Base-by-base conservation (phyloP, 2,113 vertebrate genomes). In the Takifugu bimaculatus region DNA sequence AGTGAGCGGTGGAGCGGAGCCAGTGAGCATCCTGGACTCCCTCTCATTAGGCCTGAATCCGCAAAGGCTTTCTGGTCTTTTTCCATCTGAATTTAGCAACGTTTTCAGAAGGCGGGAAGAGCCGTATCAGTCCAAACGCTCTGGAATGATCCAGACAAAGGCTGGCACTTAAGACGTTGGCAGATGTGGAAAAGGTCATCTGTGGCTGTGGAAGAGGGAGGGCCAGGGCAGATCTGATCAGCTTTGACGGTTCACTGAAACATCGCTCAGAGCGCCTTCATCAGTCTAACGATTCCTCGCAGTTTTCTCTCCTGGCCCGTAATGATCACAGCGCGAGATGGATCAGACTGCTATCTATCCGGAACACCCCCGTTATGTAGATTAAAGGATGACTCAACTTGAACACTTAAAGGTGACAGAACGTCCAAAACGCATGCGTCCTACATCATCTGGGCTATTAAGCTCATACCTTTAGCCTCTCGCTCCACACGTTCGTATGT, bases 151-250 rank as follows among this genome's bases (percentile, higher is more conserved):
- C 57, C 59, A 73, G 68, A 68, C 39, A 14, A 35, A 73, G 54
- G 47, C 57, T 63, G 73, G 67, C 65, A 52, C 72, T 53, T 48
- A n/a, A 66, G 72, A 77, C 62, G 63, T 54, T 35, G 65, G 74
- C 57, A 49, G 73, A 82, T 52, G 83, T 68, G 60, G 70, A 72
- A 87, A 89, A 90, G 88, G 88, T 90, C 89, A 89, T 65, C 27
- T 2, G 57, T n/a, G 61, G 60, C 68, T 52, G 75, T 27, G 29
- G 60, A 4, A n/a, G 66, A 6, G 65, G 57, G 57, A 57, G 35
- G 58, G 43, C 51, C 0, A 49, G 63, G 71, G 57, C 44, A 49
- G 73, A 69, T 57, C 32, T 68, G 74, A 78, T 70, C 25, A n/a
- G 51, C 75, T 79, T 56, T 86, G 89, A 87, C 73, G 64, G 54